Percentiles rank a stretch among this genome's conserved stretches.
Conservation (phyloP, 1,140 invertebrate species). For the Tetramorium alpestre region DNA sequence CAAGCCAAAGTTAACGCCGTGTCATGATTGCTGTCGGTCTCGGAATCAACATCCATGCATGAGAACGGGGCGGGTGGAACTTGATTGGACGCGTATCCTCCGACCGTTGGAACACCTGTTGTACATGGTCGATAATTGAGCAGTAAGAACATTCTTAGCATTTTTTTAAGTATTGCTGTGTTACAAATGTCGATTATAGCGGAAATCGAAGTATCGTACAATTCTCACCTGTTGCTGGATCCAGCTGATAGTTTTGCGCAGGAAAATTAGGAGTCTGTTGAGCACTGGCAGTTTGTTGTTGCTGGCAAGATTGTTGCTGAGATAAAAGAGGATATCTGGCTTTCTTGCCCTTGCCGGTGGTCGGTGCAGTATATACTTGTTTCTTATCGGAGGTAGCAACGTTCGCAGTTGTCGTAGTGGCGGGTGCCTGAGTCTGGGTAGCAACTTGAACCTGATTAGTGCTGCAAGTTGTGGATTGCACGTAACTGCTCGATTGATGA, state of each 20-base stretch:
- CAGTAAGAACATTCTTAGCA: slow-evolving; percentile 65
- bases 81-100: slow-evolving; percentile 82
- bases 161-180: neutral
- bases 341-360: slow-evolving; percentile 81
- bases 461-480: slow-evolving; percentile 76
- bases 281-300: slow-evolving; percentile 77
- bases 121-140: slow-evolving; percentile 78
- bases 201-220: neutral
- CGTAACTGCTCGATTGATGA: slow-evolving; percentile 74
- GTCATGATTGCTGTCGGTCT: slow-evolving; percentile 99
- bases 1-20: slow-evolving; percentile 98
- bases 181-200: neutral
- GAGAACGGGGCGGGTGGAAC: slow-evolving; percentile 86
- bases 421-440: slow-evolving; percentile 86
- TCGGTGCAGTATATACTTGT: slow-evolving; percentile 80
- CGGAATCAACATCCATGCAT: slow-evolving; percentile 96
- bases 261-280: slow-evolving; percentile 83
- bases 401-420: slow-evolving; percentile 78
- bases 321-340: slow-evolving; percentile 84
- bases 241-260: slow-evolving; percentile 82
- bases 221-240: slow-evolving; percentile 84
- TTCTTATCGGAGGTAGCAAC: slow-evolving; percentile 80
- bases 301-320: slow-evolving; percentile 79
- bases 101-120: slow-evolving; percentile 76
- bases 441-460: slow-evolving; percentile 87